phyloP scores from a whole-genome alignment of 1,140 invertebrate species.

The Bombus difficillimus region DNA sequence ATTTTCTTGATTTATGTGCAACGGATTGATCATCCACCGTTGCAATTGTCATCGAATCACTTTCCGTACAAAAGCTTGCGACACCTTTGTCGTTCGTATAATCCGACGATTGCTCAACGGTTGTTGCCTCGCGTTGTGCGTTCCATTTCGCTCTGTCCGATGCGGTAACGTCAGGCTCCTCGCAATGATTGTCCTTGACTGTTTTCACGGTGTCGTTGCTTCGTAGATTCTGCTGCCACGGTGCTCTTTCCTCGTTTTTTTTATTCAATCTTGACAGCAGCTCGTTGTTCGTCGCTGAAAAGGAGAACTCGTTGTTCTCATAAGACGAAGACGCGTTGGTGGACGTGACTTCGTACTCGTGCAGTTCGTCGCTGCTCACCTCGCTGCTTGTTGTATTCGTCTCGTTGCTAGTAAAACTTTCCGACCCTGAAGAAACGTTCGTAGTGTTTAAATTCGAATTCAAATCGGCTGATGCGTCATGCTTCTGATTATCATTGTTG shows the following conservation, averaged over 20 bases:
- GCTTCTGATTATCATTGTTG: constrained; percentile 3
- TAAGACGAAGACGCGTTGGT: background rate
- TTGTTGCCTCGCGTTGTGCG: background rate
- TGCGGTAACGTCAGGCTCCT: constrained; percentile 28
- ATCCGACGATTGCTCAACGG: constrained; percentile 6
- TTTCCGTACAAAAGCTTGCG: background rate
- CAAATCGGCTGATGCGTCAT: background rate
- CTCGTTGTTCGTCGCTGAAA: background rate
- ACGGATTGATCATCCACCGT: constrained; percentile 39
- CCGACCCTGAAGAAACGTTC: constrained; percentile 47
- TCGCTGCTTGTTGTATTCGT: constrained; percentile 75
- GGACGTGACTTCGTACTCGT: constrained; percentile 72
- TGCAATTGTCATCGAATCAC: constrained; percentile 6
- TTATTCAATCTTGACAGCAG: constrained; percentile 22
- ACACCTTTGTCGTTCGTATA: background rate
- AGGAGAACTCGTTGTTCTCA: background rate
- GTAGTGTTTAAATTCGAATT: constrained; percentile 27
- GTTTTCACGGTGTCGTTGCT: background rate
- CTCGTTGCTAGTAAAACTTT: constrained; percentile 72
- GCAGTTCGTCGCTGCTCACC: constrained; percentile 77
- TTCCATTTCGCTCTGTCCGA: constrained; percentile 30
- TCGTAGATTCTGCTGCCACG: background rate
- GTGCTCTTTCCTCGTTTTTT: background rate
- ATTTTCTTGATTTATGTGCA: constrained; percentile 18
- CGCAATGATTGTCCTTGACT: constrained; percentile 23